phyloP scores from a whole-genome alignment of 2,888 invertebrate genomes.

The Iselma pallidipennis region DNA sequence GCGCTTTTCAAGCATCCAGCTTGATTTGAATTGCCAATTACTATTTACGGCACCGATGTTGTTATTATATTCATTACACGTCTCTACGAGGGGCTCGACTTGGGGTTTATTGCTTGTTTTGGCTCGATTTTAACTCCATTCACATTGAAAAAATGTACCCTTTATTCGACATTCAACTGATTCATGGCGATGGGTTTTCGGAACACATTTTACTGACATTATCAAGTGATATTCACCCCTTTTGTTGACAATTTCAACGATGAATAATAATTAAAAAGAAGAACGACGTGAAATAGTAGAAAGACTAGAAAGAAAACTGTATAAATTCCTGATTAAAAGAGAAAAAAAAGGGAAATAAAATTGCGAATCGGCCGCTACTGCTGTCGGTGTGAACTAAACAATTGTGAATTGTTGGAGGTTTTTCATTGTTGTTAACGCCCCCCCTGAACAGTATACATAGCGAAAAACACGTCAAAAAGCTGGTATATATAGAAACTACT shows the following conservation, averaged over 20 bases:
- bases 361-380: neutral
- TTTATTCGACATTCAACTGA: neutral
- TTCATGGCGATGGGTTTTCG: neutral
- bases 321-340: neutral
- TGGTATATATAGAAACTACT: too few species aligned
- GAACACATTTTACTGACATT: neutral
- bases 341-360: neutral
- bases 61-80: slow-evolving; percentile 49
- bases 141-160: slow-evolving; percentile 13
- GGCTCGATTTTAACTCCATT: slow-evolving; percentile 40
- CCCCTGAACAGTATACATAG: too few species aligned
- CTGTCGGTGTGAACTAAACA: neutral
- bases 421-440: neutral
- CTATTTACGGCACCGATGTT: slow-evolving; percentile 43
- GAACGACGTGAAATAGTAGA: neutral
- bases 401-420: neutral
- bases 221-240: neutral
- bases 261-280: neutral
- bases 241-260: neutral
- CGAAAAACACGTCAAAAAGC: too few species aligned
- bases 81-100: slow-evolving; percentile 32
- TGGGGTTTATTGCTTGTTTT: slow-evolving; percentile 43
- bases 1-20: slow-evolving; percentile 42
- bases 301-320: neutral
- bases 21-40: slow-evolving; percentile 47